phyloP scores from a whole-genome alignment of 2,888 invertebrate species.

The Mimumesa dahlbomi region DNA sequence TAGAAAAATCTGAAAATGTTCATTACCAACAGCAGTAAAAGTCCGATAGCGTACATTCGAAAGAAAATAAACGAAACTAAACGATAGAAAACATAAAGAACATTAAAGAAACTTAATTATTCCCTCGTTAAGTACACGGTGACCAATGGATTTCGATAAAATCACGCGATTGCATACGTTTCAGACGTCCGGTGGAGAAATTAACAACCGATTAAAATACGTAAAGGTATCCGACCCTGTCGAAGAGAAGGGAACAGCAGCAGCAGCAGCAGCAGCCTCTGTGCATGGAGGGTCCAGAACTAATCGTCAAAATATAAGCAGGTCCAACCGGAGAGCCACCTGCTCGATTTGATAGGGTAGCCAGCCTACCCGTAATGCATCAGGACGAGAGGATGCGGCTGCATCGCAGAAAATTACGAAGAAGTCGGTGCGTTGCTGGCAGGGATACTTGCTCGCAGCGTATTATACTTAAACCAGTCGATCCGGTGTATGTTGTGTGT shows the following conservation, averaged over 20 bases:
- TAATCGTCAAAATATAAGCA: constrained; percentile 71
- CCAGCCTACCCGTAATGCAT: constrained; percentile 42
- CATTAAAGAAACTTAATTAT: no score
- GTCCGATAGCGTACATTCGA: no score
- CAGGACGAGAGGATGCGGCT: constrained; percentile 24
- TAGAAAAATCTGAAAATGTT: no score
- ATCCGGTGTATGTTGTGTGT: constrained; percentile 34
- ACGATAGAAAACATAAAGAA: no score
- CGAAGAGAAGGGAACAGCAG: constrained; percentile 34
- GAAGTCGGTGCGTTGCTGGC: constrained; percentile 37
- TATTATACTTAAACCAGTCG: constrained; percentile 52
- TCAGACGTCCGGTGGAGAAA: no score
- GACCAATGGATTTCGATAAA: no score
- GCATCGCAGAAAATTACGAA: constrained; percentile 59
- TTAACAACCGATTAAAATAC: no score
- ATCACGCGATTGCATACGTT: no score
- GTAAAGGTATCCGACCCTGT: no score
- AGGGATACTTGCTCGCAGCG: constrained; percentile 35
- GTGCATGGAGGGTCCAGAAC: constrained; percentile 64
- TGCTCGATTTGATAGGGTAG: constrained; percentile 67
- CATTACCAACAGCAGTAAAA: no score
- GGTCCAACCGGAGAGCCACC: constrained; percentile 54
- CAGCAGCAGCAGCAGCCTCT: constrained; percentile 29
- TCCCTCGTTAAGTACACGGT: no score
- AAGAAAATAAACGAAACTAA: no score